phyloP scores from a whole-genome alignment of 92 coral and sea anemone species.

The Epizoanthus scotinus region DNA sequence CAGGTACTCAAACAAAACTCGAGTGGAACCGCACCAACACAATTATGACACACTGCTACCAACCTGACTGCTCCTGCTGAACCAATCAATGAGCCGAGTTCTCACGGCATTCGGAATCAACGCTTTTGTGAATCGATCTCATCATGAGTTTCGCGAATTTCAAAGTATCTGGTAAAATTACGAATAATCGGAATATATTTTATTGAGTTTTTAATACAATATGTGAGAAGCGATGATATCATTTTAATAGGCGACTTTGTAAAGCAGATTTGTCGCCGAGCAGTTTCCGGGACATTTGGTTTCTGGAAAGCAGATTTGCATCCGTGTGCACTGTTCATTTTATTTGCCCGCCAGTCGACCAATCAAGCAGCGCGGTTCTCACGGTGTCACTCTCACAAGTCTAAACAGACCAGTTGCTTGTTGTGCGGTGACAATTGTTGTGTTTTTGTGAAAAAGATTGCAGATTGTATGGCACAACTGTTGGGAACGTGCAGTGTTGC shows the following conservation, averaged over 20 bases:
- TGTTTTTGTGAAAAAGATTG: slow-evolving; percentile 7
- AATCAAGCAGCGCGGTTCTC: slow-evolving; percentile 81
- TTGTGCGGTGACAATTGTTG: slow-evolving; percentile 17
- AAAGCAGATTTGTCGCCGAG: neutral
- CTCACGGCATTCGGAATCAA: neutral
- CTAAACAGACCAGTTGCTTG: slow-evolving; percentile 39
- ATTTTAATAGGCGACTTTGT: neutral
- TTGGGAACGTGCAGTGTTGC: slow-evolving; percentile 28
- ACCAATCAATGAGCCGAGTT: neutral
- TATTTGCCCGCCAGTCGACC: slow-evolving; percentile 50
- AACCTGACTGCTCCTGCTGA: neutral
- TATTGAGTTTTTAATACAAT: too few species aligned
- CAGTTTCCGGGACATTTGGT: neutral
- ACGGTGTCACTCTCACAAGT: slow-evolving; percentile 71
- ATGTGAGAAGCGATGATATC: neutral
- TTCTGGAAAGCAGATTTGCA: slow-evolving; percentile 9
- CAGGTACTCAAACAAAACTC: neutral
- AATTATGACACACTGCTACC: neutral
- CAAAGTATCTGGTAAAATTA: neutral
- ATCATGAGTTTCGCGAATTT: neutral
- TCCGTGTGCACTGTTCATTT: neutral
- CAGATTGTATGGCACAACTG: neutral
- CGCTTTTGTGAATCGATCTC: neutral
- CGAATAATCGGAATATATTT: neutral
- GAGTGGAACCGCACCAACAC: neutral